Evolutionary conservation across 2,797 vertebrate species (phyloP), one percentile per base, ranked within the genome.

Genomic region (Etheostoma perlongum): DNA sequence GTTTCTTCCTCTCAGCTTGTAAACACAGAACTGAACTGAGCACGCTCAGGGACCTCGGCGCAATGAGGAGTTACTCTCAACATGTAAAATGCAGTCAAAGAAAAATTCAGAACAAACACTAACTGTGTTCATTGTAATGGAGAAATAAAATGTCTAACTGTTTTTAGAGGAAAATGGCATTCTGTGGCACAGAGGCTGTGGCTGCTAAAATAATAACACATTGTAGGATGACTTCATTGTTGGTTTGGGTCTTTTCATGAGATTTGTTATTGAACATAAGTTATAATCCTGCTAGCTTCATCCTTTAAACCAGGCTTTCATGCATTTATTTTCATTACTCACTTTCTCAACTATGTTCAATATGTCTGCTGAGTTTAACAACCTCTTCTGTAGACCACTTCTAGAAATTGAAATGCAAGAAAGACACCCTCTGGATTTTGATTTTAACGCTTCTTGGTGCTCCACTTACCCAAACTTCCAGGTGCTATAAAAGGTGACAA

Each of bases 251-350:
- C 52, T 78, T 66, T 85, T 55, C 9, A 40, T 18, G 57, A 73
- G 47, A 74, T 74, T 51, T 74, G 13, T 71, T 67, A 19, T 55
- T 19, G 18, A 68, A 69, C 6, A 52, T 51, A 57, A 60, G 33
- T 46, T 57, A 33, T 9, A 55, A 54, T 49, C 46, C 49, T 19
- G 23, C 12, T 5, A 33, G 16, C 11, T 2, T 49, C 23, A 40
- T 58, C 21, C n/a, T 63, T 71, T 47, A 44, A 64, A 11, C 16
- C 15, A 9, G 2, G 15, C 23, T 65, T 68, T 54, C 27, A 27
- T 40, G 36, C 36, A 40, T 69, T 77, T 47, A 42, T 47, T 42
- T 74, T 36, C 21, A 36, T 30, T 30, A 40, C 25, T 40, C 19
- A 15, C 46, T 48, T 33, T 52, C 48, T 70, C 14, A 12, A 15